Conservation (phyloP, 2,113 vertebrate genomes). For the Polyodon spathula region DNA sequence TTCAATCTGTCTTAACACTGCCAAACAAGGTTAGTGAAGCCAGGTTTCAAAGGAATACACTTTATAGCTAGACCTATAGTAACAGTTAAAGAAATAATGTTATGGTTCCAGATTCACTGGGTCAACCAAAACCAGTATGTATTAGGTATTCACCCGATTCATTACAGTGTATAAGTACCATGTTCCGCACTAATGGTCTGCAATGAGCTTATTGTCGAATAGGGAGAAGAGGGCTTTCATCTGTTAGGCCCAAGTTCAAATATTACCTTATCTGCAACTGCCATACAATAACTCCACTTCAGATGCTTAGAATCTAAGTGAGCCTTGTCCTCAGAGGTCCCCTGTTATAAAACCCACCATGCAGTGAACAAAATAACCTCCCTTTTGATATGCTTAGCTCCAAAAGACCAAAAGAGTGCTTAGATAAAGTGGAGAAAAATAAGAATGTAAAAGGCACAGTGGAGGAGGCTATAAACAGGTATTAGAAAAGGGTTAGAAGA, state of each 20-base stretch:
- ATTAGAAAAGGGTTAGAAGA: no score
- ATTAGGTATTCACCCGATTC: constrained; percentile 14
- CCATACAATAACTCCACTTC: not conserved
- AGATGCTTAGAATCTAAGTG: not conserved
- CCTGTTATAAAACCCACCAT: not conserved
- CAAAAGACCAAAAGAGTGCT: no score
- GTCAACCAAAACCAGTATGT: constrained; percentile 19
- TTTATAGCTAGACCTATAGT: constrained; percentile 27
- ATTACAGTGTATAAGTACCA: not conserved
- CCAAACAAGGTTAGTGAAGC: constrained; percentile 25
- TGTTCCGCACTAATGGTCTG: not conserved
- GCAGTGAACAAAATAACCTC: not conserved
- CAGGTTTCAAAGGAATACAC: constrained; percentile 21
- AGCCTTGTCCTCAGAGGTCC: not conserved
- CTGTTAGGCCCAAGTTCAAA: not conserved
- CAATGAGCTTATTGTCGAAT: not conserved
- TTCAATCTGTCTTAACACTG: constrained; percentile 19
- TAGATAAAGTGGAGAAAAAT: no score
- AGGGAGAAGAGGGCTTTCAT: not conserved
- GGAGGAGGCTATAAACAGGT: no score
- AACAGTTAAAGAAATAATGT: constrained; percentile 28
- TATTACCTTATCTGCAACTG: constrained; percentile 1
- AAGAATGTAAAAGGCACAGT: no score
- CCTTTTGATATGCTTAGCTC: not conserved
- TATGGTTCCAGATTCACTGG: constrained; percentile 22